These are phyloP conservation scores for Melanotaenia trifasciata DNA, from an alignment of 2,797 vertebrate genomes.

Conservation along the genomic window DNA sequence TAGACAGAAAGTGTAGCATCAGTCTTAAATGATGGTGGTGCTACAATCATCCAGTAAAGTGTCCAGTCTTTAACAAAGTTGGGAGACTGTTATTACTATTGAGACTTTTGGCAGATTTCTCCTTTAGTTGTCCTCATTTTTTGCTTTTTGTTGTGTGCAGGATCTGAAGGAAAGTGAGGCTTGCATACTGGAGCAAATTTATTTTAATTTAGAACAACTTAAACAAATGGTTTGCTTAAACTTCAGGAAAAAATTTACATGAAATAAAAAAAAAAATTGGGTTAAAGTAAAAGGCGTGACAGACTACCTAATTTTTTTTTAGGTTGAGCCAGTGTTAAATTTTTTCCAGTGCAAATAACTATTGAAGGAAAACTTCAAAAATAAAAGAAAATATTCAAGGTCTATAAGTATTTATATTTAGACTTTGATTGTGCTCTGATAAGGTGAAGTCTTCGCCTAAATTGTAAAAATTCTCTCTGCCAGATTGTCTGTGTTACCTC, in stretches of 20 bases:
- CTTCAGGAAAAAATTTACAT: too few relatives aligned
- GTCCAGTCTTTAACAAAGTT: too few relatives aligned
- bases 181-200: not conserved
- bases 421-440: not conserved
- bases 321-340: too few relatives aligned
- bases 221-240: too few relatives aligned
- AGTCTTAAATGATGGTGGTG: too few relatives aligned
- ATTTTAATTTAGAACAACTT: too few relatives aligned
- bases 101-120: not conserved
- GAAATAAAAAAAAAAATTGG: too few relatives aligned
- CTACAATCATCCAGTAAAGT: too few relatives aligned
- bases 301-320: too few relatives aligned
- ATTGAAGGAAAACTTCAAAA: not conserved
- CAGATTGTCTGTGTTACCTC: too few relatives aligned
- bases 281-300: too few relatives aligned
- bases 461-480: not conserved
- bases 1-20: constrained; percentile 1
- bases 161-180: not conserved
- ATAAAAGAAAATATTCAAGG: not conserved
- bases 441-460: not conserved
- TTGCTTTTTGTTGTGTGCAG: not conserved
- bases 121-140: not conserved
- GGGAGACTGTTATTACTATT: too few relatives aligned
- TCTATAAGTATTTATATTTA: not conserved
- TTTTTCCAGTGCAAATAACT: not conserved